Conservation (phyloP, 2,113 vertebrate genomes). For the Mungos mungo region DNA sequence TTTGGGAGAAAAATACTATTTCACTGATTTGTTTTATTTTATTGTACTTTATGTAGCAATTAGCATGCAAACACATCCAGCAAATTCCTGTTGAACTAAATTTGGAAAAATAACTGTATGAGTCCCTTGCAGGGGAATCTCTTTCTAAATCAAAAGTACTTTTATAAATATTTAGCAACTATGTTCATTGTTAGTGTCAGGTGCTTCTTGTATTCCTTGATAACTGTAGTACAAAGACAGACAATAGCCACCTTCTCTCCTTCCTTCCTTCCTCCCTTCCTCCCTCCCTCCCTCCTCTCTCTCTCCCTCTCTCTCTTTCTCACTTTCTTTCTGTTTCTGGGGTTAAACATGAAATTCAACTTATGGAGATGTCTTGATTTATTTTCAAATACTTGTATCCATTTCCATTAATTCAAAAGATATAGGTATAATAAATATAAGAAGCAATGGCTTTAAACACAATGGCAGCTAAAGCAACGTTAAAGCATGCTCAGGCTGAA, state of each 20-base stretch:
- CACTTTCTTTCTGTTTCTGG: neutral
- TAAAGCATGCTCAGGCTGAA: neutral
- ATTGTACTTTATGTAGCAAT: neutral
- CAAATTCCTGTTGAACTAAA: neutral
- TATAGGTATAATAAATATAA: neutral
- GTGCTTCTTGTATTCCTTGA: neutral
- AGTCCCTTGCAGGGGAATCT: neutral
- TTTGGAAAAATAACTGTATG: neutral
- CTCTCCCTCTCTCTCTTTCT: neutral
- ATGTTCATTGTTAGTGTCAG: constrained; percentile 22
- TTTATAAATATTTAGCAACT: constrained; percentile 52
- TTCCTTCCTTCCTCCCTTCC: too few species aligned
- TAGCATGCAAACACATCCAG: neutral
- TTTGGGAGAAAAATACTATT: neutral
- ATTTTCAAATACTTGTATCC: neutral
- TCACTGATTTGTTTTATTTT: neutral
- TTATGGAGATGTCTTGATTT: neutral
- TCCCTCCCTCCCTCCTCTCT: neutral
- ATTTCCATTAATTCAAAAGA: neutral
- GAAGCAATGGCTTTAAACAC: neutral
- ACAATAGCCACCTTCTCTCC: neutral
- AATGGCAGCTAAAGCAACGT: neutral
- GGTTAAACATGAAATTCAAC: neutral
- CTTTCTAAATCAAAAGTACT: neutral
- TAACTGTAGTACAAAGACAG: constrained; percentile 23